Evolutionary conservation across 2,888 invertebrate genomes (phyloP).

Genomic region (Synanthedon tipuliformis): DNA sequence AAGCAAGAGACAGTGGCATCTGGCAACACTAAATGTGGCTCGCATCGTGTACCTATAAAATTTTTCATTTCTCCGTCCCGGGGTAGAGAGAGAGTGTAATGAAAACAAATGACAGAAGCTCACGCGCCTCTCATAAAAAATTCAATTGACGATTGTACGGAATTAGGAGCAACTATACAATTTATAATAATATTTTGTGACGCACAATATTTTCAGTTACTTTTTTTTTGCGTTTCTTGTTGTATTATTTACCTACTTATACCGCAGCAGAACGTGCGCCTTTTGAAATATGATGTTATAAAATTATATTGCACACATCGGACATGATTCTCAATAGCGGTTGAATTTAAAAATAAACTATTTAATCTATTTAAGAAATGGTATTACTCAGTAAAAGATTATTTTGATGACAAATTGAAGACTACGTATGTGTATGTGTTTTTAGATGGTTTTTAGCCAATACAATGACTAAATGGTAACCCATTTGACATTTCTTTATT

Average conservation of each 20-base stretch:
- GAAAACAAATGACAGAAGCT: slow-evolving; percentile 60
- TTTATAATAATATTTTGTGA: slow-evolving; percentile 10
- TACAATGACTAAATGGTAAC: too few relatives aligned
- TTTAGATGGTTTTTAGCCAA: too few relatives aligned
- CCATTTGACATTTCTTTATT: too few relatives aligned
- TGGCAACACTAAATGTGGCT: too few relatives aligned
- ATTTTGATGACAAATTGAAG: too few relatives aligned
- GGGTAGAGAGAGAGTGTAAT: slow-evolving; percentile 31
- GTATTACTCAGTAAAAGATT: too few relatives aligned
- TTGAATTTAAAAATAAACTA: too few relatives aligned
- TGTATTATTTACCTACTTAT: background rate
- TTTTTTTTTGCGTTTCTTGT: slow-evolving; percentile 15
- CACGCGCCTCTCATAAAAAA: slow-evolving; percentile 58
- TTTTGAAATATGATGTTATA: slow-evolving; percentile 30
- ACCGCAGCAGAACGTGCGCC: background rate
- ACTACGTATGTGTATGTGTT: too few relatives aligned
- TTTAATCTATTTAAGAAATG: too few relatives aligned
- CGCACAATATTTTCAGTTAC: slow-evolving; percentile 23
- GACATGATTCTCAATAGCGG: too few relatives aligned
- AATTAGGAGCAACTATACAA: slow-evolving; percentile 38
- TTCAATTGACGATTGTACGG: slow-evolving; percentile 47
- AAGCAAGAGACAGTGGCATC: too few relatives aligned
- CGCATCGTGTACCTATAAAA: slow-evolving; percentile 1
- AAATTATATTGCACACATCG: slow-evolving; percentile 12
- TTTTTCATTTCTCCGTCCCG: slow-evolving; percentile 24